phyloP scores from a whole-genome alignment of 1,140 invertebrate genomes.

The Listronotus bonariensis region DNA sequence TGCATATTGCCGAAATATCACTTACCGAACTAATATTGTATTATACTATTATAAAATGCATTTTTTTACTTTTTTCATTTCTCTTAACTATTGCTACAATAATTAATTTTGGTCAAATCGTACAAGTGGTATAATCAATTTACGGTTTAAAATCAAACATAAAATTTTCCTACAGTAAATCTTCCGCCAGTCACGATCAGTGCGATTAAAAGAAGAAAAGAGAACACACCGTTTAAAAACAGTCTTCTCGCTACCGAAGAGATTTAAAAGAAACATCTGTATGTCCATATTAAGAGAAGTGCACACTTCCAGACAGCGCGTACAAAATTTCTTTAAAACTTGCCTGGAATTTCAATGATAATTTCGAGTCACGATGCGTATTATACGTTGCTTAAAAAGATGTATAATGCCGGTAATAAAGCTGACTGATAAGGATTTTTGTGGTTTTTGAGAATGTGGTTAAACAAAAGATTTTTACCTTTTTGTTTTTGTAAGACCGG shows the following conservation, averaged over 20 bases:
- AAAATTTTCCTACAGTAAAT: conserved; percentile 6
- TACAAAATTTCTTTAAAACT: conserved; percentile 21
- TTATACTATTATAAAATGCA: too few relatives aligned
- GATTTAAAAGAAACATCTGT: conserved; percentile 30
- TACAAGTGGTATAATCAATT: too few relatives aligned
- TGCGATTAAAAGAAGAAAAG: conserved; percentile 7
- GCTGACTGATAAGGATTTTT: background rate
- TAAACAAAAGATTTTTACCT: background rate
- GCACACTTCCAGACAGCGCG: conserved; percentile 24
- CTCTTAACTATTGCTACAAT: too few relatives aligned
- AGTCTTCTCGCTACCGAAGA: conserved; percentile 21
- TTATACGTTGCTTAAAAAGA: conserved; percentile 3
- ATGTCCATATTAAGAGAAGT: conserved; percentile 22
- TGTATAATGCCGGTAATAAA: conserved; percentile 13
- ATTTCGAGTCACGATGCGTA: conserved; percentile 8
- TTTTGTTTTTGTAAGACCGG: background rate
- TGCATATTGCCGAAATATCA: too few relatives aligned
- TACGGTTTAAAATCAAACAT: too few relatives aligned
- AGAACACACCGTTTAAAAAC: background rate
- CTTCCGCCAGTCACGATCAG: conserved; percentile 13
- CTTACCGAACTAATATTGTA: too few relatives aligned
- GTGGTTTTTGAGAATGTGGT: background rate
- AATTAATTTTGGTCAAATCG: too few relatives aligned
- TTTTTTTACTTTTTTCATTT: too few relatives aligned
- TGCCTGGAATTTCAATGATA: conserved; percentile 23